Evolutionary conservation across 2,888 invertebrate species (phyloP).

Genomic region (Antitype chi): DNA sequence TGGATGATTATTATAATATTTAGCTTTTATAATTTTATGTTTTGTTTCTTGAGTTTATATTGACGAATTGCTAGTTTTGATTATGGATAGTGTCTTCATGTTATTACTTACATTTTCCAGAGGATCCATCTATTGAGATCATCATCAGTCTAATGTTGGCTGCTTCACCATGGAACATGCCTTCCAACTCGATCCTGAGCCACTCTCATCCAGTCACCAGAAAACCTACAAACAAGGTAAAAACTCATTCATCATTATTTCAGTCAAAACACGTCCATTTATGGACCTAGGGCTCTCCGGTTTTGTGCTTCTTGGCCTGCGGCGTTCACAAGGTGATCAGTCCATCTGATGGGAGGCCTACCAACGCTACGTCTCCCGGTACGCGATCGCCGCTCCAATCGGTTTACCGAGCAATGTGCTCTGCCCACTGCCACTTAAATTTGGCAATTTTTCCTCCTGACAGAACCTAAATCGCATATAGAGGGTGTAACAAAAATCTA

Average conservation of each 20-base stretch:
- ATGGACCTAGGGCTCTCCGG: rapidly evolving
- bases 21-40: not conserved
- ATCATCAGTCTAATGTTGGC: not conserved
- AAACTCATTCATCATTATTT: not conserved
- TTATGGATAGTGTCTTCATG: not conserved
- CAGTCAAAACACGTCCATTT: no score
- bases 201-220: not conserved
- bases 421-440: not conserved
- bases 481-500: no score
- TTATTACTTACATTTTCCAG: not conserved
- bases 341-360: no score
- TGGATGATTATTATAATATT: not conserved
- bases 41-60: not conserved
- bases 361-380: not conserved
- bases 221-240: not conserved
- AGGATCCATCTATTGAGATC: not conserved
- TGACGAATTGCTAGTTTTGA: not conserved
- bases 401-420: no score
- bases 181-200: no score
- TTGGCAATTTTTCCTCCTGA: not conserved
- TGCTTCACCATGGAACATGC: rapidly evolving
- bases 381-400: not conserved
- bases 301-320: not conserved
- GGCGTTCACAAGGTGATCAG: not conserved
- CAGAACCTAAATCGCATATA: not conserved